Percentiles rank a stretch among this genome's conserved stretches.
These are phyloP conservation scores for Hemibagrus wyckioides DNA, from an alignment of 2,113 vertebrate genomes.

Conservation along the genomic window DNA sequence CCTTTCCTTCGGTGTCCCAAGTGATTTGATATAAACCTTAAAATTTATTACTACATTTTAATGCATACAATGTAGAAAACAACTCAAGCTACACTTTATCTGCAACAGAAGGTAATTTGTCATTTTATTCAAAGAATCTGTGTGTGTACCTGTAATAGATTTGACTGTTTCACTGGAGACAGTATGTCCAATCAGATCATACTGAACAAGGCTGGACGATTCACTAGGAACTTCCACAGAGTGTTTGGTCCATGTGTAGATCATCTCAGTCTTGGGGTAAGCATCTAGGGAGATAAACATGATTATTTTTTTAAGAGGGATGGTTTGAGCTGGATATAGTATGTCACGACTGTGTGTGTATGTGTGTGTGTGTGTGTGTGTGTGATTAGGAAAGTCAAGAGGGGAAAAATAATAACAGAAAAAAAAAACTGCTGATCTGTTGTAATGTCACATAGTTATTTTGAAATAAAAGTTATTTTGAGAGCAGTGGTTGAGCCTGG, in stretches of 20 bases:
- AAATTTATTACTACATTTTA: neutral
- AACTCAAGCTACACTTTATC: neutral
- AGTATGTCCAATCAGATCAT: slow-evolving; percentile 94
- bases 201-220: slow-evolving; percentile 97
- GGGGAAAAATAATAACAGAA: neutral
- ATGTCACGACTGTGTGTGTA: neutral
- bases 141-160: slow-evolving; percentile 89
- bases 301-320: neutral
- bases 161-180: slow-evolving; percentile 95
- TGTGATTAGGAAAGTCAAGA: neutral
- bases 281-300: slow-evolving; percentile 81
- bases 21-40: slow-evolving; percentile 7
- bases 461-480: neutral
- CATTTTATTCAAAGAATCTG: neutral
- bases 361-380: neutral
- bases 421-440: neutral
- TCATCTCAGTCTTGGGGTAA: slow-evolving; percentile 97
- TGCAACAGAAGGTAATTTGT: neutral
- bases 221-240: slow-evolving; percentile 97
- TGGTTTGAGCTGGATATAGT: neutral
- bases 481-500: neutral
- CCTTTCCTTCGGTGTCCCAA: neutral
- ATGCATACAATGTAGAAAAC: too few species aligned
- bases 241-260: slow-evolving; percentile 98
- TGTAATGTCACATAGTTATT: slow-evolving; percentile 6